phyloP scores from a whole-genome alignment of 2,797 vertebrate species.

The Amazonetta brasiliensis region DNA sequence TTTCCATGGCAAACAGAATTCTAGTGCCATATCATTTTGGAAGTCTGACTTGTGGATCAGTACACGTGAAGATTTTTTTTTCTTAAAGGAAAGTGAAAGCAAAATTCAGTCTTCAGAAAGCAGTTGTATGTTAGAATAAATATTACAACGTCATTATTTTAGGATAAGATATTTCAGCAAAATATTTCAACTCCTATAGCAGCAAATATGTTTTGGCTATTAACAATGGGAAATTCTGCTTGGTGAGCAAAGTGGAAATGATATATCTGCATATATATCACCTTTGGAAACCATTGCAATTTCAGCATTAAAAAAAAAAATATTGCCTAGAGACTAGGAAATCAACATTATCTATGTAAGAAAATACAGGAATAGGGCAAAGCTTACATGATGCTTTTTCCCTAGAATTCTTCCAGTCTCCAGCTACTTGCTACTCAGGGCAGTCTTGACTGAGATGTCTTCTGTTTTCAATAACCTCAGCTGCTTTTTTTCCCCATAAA shows the following conservation, averaged over 20 bases:
- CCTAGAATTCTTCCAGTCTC: background rate
- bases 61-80: background rate
- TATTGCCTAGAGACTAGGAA: background rate
- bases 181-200: background rate
- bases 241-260: background rate
- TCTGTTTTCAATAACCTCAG: background rate
- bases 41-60: background rate
- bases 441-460: background rate
- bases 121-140: background rate
- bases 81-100: background rate
- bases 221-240: background rate
- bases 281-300: background rate
- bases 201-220: background rate
- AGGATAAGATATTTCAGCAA: background rate
- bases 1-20: too few species aligned
- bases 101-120: background rate
- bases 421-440: background rate
- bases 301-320: background rate
- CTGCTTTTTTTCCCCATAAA: background rate
- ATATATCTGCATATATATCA: background rate
- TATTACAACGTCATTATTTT: background rate
- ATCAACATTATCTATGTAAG: background rate
- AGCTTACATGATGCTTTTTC: accelerated
- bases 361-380: background rate
- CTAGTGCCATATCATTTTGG: background rate